Conservation (phyloP, 37 sponge, comb jelly and placozoan species). For the Sycon ciliatum region DNA sequence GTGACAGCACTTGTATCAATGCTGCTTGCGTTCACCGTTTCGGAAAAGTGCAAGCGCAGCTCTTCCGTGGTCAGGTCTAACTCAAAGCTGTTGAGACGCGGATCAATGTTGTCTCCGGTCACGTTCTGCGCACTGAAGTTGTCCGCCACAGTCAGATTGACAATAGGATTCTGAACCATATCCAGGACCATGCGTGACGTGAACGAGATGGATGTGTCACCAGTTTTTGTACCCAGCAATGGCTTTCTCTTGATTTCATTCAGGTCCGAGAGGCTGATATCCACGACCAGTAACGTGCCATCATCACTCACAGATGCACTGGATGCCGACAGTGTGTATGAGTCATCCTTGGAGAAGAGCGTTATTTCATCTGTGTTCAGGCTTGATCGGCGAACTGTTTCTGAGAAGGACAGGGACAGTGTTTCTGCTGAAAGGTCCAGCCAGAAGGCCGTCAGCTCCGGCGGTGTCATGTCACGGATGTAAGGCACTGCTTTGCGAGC, state of each 20-base stretch:
- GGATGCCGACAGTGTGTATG: no score
- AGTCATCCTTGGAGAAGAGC: no score
- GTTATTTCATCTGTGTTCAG: no score
- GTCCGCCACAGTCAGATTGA: neutral
- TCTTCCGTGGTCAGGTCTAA: neutral
- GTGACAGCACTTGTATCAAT: constrained; percentile 9
- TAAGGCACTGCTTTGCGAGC: constrained; percentile 10
- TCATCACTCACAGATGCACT: no score
- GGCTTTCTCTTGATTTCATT: constrained; percentile 68
- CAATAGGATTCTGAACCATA: neutral
- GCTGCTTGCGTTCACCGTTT: constrained; percentile 20
- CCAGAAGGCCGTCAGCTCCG: neutral
- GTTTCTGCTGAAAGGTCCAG: neutral
- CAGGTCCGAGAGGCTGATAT: constrained; percentile 46
- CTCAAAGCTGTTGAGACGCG: neutral
- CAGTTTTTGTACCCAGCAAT: constrained; percentile 21
- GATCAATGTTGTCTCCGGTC: neutral
- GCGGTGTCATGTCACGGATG: neutral
- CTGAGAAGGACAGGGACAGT: neutral
- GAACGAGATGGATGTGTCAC: constrained; percentile 40
- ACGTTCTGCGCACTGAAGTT: neutral
- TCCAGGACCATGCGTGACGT: constrained; percentile 28
- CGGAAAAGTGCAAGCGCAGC: neutral
- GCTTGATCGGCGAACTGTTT: no score
- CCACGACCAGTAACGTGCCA: no score